These are phyloP conservation scores for Leucophenga varia DNA, from an alignment of 1,140 invertebrate genomes.

Conservation along the genomic window DNA sequence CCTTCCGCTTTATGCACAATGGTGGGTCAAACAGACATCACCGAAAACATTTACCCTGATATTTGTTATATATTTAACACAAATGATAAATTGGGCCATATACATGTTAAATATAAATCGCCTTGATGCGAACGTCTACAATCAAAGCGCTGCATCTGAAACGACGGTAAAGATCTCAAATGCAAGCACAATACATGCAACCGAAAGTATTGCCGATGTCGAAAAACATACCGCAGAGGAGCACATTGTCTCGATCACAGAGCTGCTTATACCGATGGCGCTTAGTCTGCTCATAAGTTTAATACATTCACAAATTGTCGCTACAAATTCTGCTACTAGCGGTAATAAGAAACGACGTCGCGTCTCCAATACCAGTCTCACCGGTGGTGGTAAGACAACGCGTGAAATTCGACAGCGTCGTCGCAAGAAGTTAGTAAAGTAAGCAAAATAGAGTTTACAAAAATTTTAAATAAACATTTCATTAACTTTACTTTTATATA, in stretches of 20 bases:
- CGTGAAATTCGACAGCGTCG: conserved; percentile 40
- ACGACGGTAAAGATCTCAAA: no score
- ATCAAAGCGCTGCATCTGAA: no score
- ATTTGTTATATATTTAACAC: conserved; percentile 74
- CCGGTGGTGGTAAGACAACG: conserved; percentile 41
- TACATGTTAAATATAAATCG: conserved; percentile 61
- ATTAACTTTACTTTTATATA: background rate
- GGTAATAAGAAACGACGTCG: conserved; percentile 50
- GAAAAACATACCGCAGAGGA: conserved; percentile 30
- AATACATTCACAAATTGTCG: conserved; percentile 90
- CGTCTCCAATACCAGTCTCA: conserved; percentile 32
- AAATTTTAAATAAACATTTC: background rate
- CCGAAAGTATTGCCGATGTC: background rate
- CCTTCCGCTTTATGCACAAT: conserved; percentile 77
- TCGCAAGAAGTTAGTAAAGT: conserved; percentile 49
- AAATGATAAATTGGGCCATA: conserved; percentile 69
- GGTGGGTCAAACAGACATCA: conserved; percentile 89
- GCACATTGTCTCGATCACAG: conserved; percentile 41
- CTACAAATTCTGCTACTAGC: conserved; percentile 61
- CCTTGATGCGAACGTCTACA: conserved; percentile 5
- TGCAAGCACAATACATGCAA: no score
- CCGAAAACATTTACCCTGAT: conserved; percentile 70
- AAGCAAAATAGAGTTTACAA: conserved; percentile 33
- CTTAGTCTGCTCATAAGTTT: conserved; percentile 81
- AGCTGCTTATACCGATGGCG: conserved; percentile 71